Evolutionary conservation across 2,113 vertebrate genomes (phyloP), one percentile per base, ranked within the genome.

Genomic region (Dunckerocampus dactyliophorus): DNA sequence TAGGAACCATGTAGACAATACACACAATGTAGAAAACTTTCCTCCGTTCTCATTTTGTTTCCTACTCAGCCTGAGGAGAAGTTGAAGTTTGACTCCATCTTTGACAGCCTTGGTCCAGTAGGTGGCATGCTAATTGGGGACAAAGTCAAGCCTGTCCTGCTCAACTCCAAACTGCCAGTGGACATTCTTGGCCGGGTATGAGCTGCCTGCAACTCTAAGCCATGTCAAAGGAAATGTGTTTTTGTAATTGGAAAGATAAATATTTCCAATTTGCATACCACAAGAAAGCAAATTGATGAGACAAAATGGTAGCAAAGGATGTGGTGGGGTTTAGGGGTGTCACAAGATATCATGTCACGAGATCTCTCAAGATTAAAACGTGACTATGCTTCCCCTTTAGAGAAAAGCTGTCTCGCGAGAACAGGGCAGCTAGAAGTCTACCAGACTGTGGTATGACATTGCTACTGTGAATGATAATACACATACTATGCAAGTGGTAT

Each of bases 91-190:
- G 95, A 98, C 78, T 84, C 91, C 72, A 97, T 99, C 85, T 99
- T 98, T 84, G 95, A 98, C 55, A 99, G 96, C 82, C 88, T 99
- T 59, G 91, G 82, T 57, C 97, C 97, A 47, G 88, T 91, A 39
- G 92, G 92, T 78, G 95, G 95, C 71, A 91, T 97, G 58, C 85
- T 99, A 19, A 94, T 95, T 42, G 97, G 97, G 20, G 97, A 98
- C 54, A 97, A 97, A 79, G 96, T 99, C 85, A 99, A 98, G 82
- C 97, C 97, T 47, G 96, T 99, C 43, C 90, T 99, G 72, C 95
- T 99, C 10, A 99, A 99, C 87, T 99, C 97, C 63, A 98, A 98
- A 81, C 89, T 99, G 47, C 93, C 96, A 65, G 95, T 99, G 86
- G 97, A 98, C 79, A 92, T 98, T 73, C 91, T 99, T 49, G 97